Conservation (phyloP, 2,113 vertebrate species). For the Clarias gariepinus region DNA sequence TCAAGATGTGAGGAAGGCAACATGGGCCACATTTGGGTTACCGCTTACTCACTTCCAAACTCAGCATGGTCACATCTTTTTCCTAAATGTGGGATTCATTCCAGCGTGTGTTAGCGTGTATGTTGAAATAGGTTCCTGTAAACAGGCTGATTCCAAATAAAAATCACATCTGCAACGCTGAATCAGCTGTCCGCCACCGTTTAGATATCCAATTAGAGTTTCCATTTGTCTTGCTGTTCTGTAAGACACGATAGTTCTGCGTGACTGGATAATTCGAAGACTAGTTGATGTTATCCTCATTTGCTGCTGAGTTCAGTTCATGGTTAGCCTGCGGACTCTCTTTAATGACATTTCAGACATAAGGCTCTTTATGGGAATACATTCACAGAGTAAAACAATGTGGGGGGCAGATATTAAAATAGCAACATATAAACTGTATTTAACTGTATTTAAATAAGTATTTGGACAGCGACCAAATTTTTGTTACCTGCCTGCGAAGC, state of each 20-base stretch:
- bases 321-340: no score
- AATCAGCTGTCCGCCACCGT: background rate
- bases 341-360: no score
- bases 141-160: background rate
- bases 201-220: background rate
- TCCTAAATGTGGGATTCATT: conserved; percentile 3
- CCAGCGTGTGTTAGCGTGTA: background rate
- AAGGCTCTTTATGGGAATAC: no score
- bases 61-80: conserved; percentile 11
- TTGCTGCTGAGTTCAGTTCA: no score
- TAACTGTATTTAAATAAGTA: no score
- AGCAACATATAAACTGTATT: no score
- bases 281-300: background rate
- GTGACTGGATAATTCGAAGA: background rate
- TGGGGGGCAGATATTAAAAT: no score
- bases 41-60: conserved; percentile 29
- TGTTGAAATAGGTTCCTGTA: background rate
- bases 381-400: no score
- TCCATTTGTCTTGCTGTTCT: background rate
- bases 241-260: background rate
- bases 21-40: conserved; percentile 70
- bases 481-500: no score
- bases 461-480: no score
- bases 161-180: background rate
- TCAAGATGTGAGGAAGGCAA: conserved; percentile 58